A percentile compares a stretch with the other conserved stretches of the same genome.
These are phyloP conservation scores for Diglossa brunneiventris DNA, from an alignment of 2,113 vertebrate genomes.

Conservation along the genomic window DNA sequence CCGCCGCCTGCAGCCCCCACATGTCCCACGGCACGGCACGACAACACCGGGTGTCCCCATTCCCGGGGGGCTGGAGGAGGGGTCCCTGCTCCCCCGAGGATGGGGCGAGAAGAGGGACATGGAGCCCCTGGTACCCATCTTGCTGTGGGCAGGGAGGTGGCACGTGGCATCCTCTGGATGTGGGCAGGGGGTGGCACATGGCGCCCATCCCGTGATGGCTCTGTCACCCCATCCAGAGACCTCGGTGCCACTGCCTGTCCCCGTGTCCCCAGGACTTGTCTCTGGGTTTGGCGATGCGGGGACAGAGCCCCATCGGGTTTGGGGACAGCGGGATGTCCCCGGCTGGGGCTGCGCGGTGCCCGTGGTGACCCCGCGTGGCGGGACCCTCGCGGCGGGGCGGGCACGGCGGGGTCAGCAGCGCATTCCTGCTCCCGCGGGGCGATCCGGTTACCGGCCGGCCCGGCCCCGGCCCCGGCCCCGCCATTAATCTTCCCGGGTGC, in stretches of 20 bases:
- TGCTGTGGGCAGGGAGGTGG: no score
- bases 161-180: not conserved
- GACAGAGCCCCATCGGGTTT: fast-evolving
- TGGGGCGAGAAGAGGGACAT: not conserved
- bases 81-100: not conserved
- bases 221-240: not conserved
- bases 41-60: not conserved
- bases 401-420: not conserved
- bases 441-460: conserved; percentile 30
- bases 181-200: not conserved
- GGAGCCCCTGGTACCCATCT: not conserved
- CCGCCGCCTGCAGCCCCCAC: not conserved
- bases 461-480: not conserved
- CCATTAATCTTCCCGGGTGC: conserved; percentile 54
- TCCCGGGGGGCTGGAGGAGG: not conserved
- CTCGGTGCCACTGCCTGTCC: no score
- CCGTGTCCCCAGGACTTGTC: fast-evolving
- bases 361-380: not conserved
- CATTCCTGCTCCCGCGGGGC: conserved; percentile 25
- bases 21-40: not conserved
- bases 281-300: not conserved
- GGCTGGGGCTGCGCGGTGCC: not conserved
- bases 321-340: not conserved
- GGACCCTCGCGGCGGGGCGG: not conserved
- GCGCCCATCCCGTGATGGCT: fast-evolving